Percentiles rank a stretch among this genome's conserved stretches.
Conservation (phyloP, 2,797 vertebrate species). For the Phoeniculus purpureus region DNA sequence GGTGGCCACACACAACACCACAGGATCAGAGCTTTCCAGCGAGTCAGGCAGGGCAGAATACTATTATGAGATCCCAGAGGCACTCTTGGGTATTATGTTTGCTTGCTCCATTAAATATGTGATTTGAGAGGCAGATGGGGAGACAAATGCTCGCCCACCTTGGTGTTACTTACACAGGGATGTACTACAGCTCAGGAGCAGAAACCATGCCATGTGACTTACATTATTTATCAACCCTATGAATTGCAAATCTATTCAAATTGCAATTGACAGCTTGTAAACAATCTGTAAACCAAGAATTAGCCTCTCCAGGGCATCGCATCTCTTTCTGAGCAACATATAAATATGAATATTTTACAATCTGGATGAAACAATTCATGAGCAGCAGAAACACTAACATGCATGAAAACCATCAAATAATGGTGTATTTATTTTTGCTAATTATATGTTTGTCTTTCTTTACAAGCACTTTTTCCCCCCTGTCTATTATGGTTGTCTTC, state of each 20-base stretch:
- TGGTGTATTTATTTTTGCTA: conserved; percentile 50
- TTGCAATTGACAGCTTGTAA: conserved; percentile 67
- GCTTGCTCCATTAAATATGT: conserved; percentile 47
- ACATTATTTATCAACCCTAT: conserved; percentile 47
- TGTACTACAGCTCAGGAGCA: conserved; percentile 1
- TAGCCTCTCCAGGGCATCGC: conserved; percentile 49
- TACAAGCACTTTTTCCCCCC: background rate
- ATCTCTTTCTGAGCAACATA: conserved; percentile 42
- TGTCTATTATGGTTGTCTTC: background rate
- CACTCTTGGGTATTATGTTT: conserved; percentile 19
- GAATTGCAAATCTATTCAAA: conserved; percentile 71
- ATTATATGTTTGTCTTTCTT: conserved; percentile 51
- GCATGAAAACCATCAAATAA: conserved; percentile 50
- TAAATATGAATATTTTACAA: conserved; percentile 67
- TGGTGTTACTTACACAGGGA: conserved; percentile 3
- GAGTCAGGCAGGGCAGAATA: background rate
- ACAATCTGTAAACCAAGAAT: conserved; percentile 71
- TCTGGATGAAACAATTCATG: conserved; percentile 40
- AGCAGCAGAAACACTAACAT: background rate
- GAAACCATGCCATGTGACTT: conserved; percentile 26
- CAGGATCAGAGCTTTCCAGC: background rate
- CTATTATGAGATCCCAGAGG: background rate
- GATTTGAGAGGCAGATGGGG: conserved; percentile 58
- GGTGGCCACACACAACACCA: background rate
- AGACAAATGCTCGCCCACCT: conserved; percentile 50